phyloP scores from a whole-genome alignment of 1,140 invertebrate species.

The Bombus pyrosoma region DNA sequence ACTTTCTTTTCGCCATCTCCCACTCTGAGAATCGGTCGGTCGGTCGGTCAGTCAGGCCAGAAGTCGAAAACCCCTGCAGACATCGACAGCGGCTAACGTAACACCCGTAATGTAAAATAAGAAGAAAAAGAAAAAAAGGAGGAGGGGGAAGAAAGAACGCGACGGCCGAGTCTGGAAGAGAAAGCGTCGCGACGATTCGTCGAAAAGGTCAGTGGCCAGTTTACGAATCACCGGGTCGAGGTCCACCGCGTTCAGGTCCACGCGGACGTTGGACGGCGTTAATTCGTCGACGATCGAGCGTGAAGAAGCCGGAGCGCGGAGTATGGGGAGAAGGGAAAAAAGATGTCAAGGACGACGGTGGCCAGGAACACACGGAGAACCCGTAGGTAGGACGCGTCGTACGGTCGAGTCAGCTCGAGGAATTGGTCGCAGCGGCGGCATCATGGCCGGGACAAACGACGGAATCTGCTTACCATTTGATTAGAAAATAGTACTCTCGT shows the following conservation, averaged over 20 bases:
- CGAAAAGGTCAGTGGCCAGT: slow-evolving; percentile 57
- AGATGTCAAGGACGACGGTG: slow-evolving; percentile 76
- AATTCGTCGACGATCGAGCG: slow-evolving; percentile 45
- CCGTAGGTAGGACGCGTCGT: neutral
- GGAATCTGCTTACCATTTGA: slow-evolving; percentile 47
- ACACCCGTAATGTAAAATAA: neutral
- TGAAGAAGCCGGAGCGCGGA: neutral
- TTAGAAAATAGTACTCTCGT: slow-evolving; percentile 60
- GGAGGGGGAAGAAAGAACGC: neutral
- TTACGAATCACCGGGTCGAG: slow-evolving; percentile 51
- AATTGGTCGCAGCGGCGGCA: neutral
- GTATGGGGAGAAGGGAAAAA: slow-evolving; percentile 42
- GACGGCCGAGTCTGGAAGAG: neutral
- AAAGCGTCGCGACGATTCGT: slow-evolving; percentile 28
- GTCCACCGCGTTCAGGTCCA: slow-evolving; percentile 30
- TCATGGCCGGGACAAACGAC: slow-evolving; percentile 4
- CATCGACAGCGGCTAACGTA: neutral
- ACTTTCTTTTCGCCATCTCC: slow-evolving; percentile 56
- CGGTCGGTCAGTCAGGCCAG: neutral
- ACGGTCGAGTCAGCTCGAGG: neutral
- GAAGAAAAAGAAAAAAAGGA: no score
- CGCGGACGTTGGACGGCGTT: neutral
- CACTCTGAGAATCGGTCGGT: neutral
- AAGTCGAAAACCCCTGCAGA: neutral
- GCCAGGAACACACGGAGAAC: slow-evolving; percentile 21